Conservation (phyloP, 2,888 invertebrate genomes). For the Ennomos erosarius region DNA sequence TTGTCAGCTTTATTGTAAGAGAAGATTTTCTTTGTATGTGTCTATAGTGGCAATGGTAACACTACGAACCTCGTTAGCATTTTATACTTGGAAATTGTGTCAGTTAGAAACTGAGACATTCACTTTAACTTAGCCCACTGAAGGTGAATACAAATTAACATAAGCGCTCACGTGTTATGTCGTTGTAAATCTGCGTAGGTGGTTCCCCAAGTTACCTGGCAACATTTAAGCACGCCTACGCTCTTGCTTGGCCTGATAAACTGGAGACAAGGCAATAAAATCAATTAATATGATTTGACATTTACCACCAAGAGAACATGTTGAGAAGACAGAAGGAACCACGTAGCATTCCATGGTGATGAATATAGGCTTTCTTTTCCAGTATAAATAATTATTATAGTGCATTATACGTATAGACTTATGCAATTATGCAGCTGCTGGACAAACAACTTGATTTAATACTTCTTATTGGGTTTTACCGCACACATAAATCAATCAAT, state of each 20-base stretch:
- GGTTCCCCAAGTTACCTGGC: conserved; percentile 10
- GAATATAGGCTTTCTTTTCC: too few relatives aligned
- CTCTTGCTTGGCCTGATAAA: conserved; percentile 1
- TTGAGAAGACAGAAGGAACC: too few relatives aligned
- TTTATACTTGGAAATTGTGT: conserved; percentile 13
- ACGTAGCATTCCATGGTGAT: too few relatives aligned
- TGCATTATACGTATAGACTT: too few relatives aligned
- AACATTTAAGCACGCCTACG: conserved; percentile 21
- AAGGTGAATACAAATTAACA: conserved; percentile 30
- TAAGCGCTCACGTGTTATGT: conserved; percentile 20
- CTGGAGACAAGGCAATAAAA: conserved; percentile 10
- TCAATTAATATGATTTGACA: conserved; percentile 11
- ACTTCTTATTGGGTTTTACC: too few relatives aligned
- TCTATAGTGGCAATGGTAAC: too few relatives aligned
- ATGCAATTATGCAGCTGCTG: too few relatives aligned
- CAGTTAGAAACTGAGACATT: conserved; percentile 25
- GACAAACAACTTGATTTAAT: too few relatives aligned
- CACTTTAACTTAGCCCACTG: conserved; percentile 21
- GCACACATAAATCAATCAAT: too few relatives aligned
- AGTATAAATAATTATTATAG: too few relatives aligned
- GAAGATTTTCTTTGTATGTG: neutral
- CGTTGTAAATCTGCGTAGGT: conserved; percentile 26
- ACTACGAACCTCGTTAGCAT: conserved; percentile 1
- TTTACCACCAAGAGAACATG: neutral
- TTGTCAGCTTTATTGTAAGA: neutral